Percentiles rank a stretch among this genome's conserved stretches.
phyloP scores from a whole-genome alignment of 2,113 vertebrate genomes.

The Psammodynastes pulverulentus region DNA sequence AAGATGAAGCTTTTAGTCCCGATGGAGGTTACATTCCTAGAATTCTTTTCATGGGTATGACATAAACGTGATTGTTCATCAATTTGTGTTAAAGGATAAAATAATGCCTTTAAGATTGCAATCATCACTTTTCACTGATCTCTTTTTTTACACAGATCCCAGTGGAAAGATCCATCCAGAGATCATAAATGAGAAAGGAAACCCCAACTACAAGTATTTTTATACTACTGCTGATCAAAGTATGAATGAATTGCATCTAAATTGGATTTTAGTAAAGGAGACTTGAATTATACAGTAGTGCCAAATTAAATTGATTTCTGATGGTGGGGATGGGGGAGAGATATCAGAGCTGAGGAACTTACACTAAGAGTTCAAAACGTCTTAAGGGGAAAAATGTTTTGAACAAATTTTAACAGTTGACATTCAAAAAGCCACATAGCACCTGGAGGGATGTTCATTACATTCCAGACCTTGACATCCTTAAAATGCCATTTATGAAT shows the following conservation, averaged over 20 bases:
- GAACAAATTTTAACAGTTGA: background rate
- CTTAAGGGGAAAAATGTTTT: background rate
- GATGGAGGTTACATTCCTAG: conserved; percentile 97
- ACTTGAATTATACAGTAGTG: background rate
- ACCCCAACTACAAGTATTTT: conserved; percentile 98
- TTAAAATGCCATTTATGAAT: background rate
- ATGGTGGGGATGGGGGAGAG: fast-evolving
- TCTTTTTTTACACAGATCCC: conserved; percentile 77
- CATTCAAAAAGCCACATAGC: background rate
- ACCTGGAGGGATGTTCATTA: background rate
- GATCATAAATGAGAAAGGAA: conserved; percentile 91
- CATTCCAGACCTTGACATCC: background rate
- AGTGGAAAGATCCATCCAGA: conserved; percentile 89
- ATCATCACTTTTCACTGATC: background rate
- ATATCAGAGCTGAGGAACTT: background rate
- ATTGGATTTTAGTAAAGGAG: background rate
- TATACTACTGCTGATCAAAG: conserved; percentile 95
- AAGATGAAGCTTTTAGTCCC: conserved; percentile 88
- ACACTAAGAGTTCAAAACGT: background rate
- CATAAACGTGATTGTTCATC: background rate
- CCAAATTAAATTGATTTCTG: background rate
- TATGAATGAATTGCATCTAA: conserved; percentile 54
- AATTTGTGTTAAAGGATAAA: background rate
- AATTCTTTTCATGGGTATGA: conserved; percentile 93
- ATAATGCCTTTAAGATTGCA: background rate